phyloP scores from a whole-genome alignment of 2,888 invertebrate species.

The Drosophila testacea region DNA sequence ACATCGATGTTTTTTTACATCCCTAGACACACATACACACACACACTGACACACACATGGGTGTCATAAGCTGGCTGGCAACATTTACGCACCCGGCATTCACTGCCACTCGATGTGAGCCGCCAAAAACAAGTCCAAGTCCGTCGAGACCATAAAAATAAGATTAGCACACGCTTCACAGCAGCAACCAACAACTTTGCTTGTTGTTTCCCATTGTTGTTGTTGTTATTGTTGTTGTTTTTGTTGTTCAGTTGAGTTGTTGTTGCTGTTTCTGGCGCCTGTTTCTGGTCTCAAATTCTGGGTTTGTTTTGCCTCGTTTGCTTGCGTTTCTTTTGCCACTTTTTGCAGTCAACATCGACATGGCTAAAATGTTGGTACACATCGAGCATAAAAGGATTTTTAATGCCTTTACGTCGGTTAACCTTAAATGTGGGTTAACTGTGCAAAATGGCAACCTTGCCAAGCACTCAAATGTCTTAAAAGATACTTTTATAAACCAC shows the following conservation, averaged over 20 bases:
- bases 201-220: slow-evolving; percentile 24
- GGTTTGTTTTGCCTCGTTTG: slow-evolving; percentile 40
- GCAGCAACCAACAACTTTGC: slow-evolving; percentile 38
- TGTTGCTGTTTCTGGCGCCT: slow-evolving; percentile 34
- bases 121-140: slow-evolving; percentile 72
- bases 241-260: slow-evolving; percentile 25
- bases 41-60: slow-evolving; percentile 1
- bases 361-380: slow-evolving; percentile 53
- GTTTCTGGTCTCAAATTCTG: slow-evolving; percentile 33
- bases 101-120: slow-evolving; percentile 39
- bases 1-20: too few species aligned
- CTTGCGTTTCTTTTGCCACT: slow-evolving; percentile 27
- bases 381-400: slow-evolving; percentile 48
- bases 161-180: slow-evolving; percentile 79
- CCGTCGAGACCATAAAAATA: slow-evolving; percentile 78
- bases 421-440: slow-evolving; percentile 52
- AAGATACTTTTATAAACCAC: slow-evolving; percentile 6
- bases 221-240: slow-evolving; percentile 22
- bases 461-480: slow-evolving; percentile 1
- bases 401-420: slow-evolving; percentile 42
- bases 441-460: background rate
- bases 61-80: slow-evolving; percentile 41
- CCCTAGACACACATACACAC: background rate
- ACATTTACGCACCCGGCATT: slow-evolving; percentile 56
- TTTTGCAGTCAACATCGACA: slow-evolving; percentile 38